phyloP scores from a whole-genome alignment of 2,113 vertebrate genomes.

The Cyanoramphus novaezelandiae region DNA sequence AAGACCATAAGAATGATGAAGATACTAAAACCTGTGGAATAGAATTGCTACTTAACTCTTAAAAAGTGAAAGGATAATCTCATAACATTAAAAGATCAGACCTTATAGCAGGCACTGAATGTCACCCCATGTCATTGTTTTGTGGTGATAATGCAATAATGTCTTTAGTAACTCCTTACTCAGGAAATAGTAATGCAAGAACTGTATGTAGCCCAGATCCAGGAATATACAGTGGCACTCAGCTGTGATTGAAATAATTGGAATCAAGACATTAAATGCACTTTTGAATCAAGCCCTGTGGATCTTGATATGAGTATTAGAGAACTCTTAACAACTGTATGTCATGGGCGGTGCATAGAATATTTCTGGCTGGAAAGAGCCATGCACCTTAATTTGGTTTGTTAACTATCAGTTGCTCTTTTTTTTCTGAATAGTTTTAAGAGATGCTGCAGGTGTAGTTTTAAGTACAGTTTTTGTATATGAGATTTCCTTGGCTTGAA shows the following conservation, averaged over 20 bases:
- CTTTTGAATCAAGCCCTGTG: not conserved
- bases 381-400: not conserved
- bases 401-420: fast-evolving
- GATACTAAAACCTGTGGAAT: not conserved
- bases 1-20: not conserved
- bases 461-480: not conserved
- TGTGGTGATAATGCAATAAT: not conserved
- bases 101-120: not conserved
- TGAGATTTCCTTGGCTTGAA: not conserved
- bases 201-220: not conserved
- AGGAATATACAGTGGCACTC: not conserved
- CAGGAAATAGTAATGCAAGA: not conserved
- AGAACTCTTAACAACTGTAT: not conserved
- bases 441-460: not conserved
- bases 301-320: not conserved
- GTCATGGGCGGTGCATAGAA: not conserved
- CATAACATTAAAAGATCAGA: not conserved
- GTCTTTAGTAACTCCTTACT: not conserved
- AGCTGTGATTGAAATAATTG: not conserved
- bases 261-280: not conserved
- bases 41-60: not conserved
- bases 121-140: fast-evolving
- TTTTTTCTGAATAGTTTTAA: not conserved
- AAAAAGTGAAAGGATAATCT: not conserved
- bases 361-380: not conserved